Evolutionary conservation across 2,113 vertebrate genomes (phyloP).

Genomic region (Centrocercus urophasianus): DNA sequence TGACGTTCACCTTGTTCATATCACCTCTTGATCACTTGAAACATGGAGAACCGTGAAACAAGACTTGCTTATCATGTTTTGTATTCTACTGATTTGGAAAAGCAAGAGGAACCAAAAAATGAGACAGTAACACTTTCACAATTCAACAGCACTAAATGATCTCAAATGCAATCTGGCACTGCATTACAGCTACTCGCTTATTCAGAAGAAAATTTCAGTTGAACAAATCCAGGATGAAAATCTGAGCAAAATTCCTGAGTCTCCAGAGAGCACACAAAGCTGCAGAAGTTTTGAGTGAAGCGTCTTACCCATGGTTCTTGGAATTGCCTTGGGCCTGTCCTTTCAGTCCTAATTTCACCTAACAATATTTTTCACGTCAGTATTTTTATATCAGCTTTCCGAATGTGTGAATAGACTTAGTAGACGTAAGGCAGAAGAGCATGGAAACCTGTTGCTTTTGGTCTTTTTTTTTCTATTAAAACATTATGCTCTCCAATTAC

Average conservation of each 20-base stretch:
- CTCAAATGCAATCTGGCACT: not conserved
- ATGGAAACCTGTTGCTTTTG: not conserved
- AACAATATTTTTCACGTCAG: not conserved
- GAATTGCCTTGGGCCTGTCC: not conserved
- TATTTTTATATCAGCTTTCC: not conserved
- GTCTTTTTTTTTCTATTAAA: not conserved
- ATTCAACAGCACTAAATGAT: not conserved
- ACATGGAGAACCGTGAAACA: not conserved
- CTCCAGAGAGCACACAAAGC: not conserved
- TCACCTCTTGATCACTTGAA: not conserved
- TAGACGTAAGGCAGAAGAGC: not conserved
- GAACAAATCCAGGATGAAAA: not conserved
- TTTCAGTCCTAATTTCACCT: not conserved
- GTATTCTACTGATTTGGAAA: not conserved
- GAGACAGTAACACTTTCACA: not conserved
- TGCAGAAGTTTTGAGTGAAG: not conserved
- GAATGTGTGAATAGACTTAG: not conserved
- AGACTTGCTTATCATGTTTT: not conserved
- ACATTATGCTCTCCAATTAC: not conserved
- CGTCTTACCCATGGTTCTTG: rapidly evolving
- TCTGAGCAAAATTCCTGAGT: not conserved
- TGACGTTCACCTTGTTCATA: not conserved
- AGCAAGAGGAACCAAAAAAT: not conserved
- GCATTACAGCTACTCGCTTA: not conserved
- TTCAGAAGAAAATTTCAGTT: not conserved